phyloP scores from a whole-genome alignment of 2,888 invertebrate species.

The Cryptus viduatorius region DNA sequence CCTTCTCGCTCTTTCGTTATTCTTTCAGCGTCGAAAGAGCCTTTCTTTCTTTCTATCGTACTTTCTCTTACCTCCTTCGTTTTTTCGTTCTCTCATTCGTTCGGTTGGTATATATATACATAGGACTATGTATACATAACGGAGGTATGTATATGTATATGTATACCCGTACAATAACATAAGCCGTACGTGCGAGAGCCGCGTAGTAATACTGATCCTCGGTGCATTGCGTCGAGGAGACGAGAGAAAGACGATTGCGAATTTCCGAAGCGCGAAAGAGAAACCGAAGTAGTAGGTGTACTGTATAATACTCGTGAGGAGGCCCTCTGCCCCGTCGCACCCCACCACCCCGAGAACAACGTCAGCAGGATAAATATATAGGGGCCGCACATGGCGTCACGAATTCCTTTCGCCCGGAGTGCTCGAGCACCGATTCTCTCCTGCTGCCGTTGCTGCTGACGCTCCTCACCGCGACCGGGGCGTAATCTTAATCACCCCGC shows the following conservation, averaged over 20 bases:
- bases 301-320: conserved; percentile 19
- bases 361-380: conserved; percentile 63
- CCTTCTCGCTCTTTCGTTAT: conserved; percentile 9
- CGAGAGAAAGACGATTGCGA: conserved; percentile 27
- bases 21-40: neutral
- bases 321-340: conserved; percentile 9
- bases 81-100: conserved; percentile 26
- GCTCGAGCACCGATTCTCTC: conserved; percentile 24
- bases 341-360: conserved; percentile 41
- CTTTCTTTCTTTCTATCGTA: conserved; percentile 12
- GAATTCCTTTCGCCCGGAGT: conserved; percentile 68
- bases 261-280: conserved; percentile 1
- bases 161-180: conserved; percentile 18
- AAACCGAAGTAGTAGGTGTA: conserved; percentile 4
- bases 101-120: conserved; percentile 8
- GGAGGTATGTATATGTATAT: conserved; percentile 16
- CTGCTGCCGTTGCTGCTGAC: conserved; percentile 13
- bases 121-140: neutral
- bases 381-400: conserved; percentile 72
- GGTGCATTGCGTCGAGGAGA: conserved; percentile 32
- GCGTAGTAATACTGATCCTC: conserved; percentile 9
- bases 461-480: conserved; percentile 20
- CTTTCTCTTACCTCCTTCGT: neutral
- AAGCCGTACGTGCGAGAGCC: conserved; percentile 34
- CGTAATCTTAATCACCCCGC: conserved; percentile 66